Evolutionary conservation across 2,888 invertebrate genomes (phyloP), one percentile per base, ranked within the genome.

Genomic region (Julus scanicus): DNA sequence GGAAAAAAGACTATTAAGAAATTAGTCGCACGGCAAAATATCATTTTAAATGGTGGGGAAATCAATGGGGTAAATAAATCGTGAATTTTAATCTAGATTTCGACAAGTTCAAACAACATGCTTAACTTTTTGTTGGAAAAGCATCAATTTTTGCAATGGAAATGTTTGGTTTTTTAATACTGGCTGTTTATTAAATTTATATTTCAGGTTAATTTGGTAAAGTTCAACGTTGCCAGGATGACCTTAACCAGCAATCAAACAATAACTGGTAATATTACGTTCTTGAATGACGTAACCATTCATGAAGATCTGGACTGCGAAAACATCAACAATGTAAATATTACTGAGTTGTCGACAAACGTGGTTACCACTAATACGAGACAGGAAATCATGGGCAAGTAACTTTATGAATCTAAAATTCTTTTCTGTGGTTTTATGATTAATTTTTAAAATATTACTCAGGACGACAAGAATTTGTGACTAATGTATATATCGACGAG

Each of bases 1-100:
- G 86, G 86, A n/a, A n/a, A 57, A 15, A 86, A 86, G 57, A 20
- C 40, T 15, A 84, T 84, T 40, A 84, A 40, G 84, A 84, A 84
- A 84, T 48, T 84, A 48, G n/a, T 40, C 11, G 44, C 48, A 40
- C n/a, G 11, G 20, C 44, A 20, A 84, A 48, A 84, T 40, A 48
- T 84, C 44, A 20, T 84, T 0, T 48, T 84, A 40, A 40, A 20
- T 48, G 84, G 84, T 20, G 84, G 48, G 20, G 48, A 84, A 84
- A 84, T 84, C 44, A 84, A 84, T 84, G 84, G 40, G 15, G 84
- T 84, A 84, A 40, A n/a, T 40, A 84, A 20, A 5, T 53, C 8
- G 13, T 49, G 49, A 49, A 49, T 49, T 49, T 49, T 13, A 6
- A 2, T 9, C 49, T 8, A 29, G 29, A 1, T 29, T 29, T 29